These are phyloP conservation scores for Blastomussa wellsi DNA, from an alignment of 92 coral and sea anemone genomes.

Conservation along the genomic window DNA sequence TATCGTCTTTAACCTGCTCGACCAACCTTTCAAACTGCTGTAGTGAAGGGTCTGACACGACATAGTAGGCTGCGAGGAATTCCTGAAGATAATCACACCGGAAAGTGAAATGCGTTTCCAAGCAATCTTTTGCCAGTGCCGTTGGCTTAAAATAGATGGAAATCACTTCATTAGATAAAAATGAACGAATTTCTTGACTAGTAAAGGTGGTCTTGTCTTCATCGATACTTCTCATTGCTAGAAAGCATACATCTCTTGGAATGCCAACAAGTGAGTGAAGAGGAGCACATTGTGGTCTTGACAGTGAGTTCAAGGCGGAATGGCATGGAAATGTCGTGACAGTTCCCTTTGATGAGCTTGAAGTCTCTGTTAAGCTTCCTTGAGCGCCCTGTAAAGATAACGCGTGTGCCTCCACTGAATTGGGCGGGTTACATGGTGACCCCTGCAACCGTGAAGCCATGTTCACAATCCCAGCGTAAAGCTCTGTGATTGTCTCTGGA, in stretches of 20 bases:
- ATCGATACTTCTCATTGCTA: slow-evolving; percentile 24
- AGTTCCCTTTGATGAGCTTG: background rate
- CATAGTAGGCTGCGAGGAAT: slow-evolving; percentile 26
- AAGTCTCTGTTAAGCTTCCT: background rate
- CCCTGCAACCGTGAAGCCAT: background rate
- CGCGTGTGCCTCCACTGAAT: background rate
- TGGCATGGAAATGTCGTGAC: background rate
- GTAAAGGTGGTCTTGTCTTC: background rate
- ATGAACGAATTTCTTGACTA: background rate
- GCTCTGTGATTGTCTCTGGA: slow-evolving; percentile 24
- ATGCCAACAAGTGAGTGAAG: background rate
- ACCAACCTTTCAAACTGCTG: slow-evolving; percentile 8
- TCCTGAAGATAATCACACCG: slow-evolving; percentile 14
- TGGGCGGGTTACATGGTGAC: background rate
- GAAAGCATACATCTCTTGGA: slow-evolving; percentile 16
- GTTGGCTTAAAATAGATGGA: slow-evolving; percentile 2
- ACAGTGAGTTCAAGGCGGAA: background rate
- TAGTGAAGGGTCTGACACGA: background rate
- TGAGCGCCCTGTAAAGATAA: background rate
- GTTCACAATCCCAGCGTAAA: slow-evolving; percentile 10
- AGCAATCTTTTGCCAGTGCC: background rate
- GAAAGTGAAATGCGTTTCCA: slow-evolving; percentile 2
- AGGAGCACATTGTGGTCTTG: background rate
- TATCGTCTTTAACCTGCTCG: slow-evolving; percentile 14
- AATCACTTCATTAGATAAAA: background rate